Percentiles rank a stretch among this genome's conserved stretches.
phyloP scores from a whole-genome alignment of 2,888 invertebrate genomes.

The Nomada hirtipes region DNA sequence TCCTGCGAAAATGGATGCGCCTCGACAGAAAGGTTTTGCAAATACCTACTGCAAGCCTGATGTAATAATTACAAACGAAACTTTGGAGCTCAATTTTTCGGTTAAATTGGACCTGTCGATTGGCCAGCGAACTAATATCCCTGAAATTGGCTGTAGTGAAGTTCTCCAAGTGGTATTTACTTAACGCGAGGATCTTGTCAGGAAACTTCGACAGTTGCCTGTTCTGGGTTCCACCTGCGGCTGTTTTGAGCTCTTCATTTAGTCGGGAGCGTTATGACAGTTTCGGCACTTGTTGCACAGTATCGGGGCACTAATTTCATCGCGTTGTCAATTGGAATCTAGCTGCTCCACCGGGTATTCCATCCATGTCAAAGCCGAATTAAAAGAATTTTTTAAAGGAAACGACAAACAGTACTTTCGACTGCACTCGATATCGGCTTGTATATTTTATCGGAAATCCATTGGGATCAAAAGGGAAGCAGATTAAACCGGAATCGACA shows the following conservation, averaged over 20 bases:
- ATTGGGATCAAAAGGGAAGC: not conserved
- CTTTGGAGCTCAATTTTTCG: not conserved
- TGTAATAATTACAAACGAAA: too few species aligned
- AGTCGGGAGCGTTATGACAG: conserved; percentile 21
- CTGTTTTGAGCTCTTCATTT: conserved; percentile 35
- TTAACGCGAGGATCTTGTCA: not conserved
- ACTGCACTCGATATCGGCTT: not conserved
- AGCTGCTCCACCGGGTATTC: not conserved
- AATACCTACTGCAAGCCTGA: too few species aligned
- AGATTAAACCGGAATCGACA: not conserved
- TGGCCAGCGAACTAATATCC: conserved; percentile 10
- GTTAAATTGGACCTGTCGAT: not conserved
- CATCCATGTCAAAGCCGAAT: not conserved
- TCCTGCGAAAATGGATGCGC: too few species aligned
- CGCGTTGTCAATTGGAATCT: conserved; percentile 9
- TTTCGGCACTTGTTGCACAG: conserved; percentile 55
- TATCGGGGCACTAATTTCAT: conserved; percentile 34
- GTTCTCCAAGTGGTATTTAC: conserved; percentile 20
- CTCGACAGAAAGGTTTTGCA: too few species aligned
- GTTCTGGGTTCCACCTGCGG: conserved; percentile 1
- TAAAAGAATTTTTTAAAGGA: not conserved
- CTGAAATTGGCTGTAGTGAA: conserved; percentile 9
- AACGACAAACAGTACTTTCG: not conserved
- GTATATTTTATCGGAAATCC: not conserved
- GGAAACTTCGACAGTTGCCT: conserved; percentile 39